Evolutionary conservation across 2,888 invertebrate species (phyloP).

Genomic region (Drosophila flavopinicola): DNA sequence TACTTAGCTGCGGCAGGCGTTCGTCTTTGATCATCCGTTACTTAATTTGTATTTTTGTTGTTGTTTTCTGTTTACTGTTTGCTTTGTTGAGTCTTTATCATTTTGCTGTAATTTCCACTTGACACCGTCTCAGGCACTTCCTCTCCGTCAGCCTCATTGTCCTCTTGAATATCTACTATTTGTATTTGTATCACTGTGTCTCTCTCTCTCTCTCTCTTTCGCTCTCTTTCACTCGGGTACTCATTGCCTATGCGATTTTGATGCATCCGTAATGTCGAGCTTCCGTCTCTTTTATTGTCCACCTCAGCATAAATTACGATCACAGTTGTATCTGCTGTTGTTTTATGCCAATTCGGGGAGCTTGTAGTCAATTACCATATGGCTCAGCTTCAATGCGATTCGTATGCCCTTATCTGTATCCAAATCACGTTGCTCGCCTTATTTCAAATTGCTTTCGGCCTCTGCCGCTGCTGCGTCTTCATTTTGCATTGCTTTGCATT

Average conservation of each 20-base stretch:
- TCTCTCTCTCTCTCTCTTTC: slow-evolving; percentile 21
- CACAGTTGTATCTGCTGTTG: slow-evolving; percentile 25
- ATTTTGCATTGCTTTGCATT: slow-evolving; percentile 19
- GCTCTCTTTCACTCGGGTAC: slow-evolving; percentile 25
- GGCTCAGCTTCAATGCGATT: slow-evolving; percentile 19
- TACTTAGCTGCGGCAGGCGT: slow-evolving; percentile 15
- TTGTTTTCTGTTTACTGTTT: slow-evolving; percentile 1
- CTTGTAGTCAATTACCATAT: slow-evolving; percentile 49
- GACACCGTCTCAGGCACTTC: slow-evolving; percentile 42
- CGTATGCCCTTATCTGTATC: slow-evolving; percentile 54
- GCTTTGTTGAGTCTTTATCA: slow-evolving; percentile 20
- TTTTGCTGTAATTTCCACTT: slow-evolving; percentile 60
- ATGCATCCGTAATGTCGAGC: slow-evolving; percentile 60
- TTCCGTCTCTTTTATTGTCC: slow-evolving; percentile 45
- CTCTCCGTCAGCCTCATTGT: slow-evolving; percentile 19
- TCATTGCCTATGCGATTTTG: slow-evolving; percentile 56
- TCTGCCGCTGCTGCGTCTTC: slow-evolving; percentile 3
- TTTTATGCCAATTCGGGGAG: slow-evolving; percentile 50
- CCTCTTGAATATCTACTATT: slow-evolving; percentile 5
- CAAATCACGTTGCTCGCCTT: slow-evolving; percentile 48
- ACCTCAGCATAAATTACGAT: slow-evolving; percentile 62
- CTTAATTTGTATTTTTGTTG: slow-evolving; percentile 14
- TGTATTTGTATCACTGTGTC: slow-evolving; percentile 16
- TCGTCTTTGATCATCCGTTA: slow-evolving; percentile 37
- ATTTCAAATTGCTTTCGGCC: slow-evolving; percentile 18